Conservation (phyloP, 1,140 invertebrate species). For the Panonychus citri region DNA sequence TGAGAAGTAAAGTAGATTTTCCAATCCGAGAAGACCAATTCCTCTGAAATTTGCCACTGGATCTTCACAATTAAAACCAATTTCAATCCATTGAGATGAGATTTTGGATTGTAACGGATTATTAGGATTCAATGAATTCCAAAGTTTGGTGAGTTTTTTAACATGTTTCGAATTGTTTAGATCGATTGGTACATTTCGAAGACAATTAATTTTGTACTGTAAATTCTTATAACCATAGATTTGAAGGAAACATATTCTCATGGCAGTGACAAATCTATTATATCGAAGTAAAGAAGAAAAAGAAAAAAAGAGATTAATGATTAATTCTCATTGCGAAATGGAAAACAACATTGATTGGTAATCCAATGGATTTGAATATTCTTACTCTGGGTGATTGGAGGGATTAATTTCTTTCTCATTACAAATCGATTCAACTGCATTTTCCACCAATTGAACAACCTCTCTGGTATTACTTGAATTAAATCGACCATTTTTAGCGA, state of each 20-base stretch:
- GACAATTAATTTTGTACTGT: conserved; percentile 42
- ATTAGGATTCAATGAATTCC: conserved; percentile 1
- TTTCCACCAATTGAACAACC: conserved; percentile 25
- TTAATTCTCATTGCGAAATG: neutral
- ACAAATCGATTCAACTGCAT: conserved; percentile 39
- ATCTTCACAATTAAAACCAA: conserved; percentile 91
- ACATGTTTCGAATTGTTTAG: conserved; percentile 55
- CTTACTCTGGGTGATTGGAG: conserved; percentile 49
- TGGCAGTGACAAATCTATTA: conserved; percentile 32
- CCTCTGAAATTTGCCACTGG: conserved; percentile 92
- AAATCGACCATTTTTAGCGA: conserved; percentile 28
- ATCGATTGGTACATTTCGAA: conserved; percentile 47
- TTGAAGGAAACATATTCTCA: conserved; percentile 50
- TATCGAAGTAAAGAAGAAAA: neutral
- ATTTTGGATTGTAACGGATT: conserved; percentile 2
- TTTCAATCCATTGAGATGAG: conserved; percentile 73
- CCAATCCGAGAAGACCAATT: conserved; percentile 82
- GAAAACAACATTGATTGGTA: too few species aligned
- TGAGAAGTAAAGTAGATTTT: conserved; percentile 75
- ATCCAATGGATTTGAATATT: too few species aligned
- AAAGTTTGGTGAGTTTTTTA: conserved; percentile 36
- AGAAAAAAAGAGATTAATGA: conserved; percentile 9
- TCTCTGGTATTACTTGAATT: conserved; percentile 21
- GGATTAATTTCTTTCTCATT: conserved; percentile 53
- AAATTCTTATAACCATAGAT: conserved; percentile 77